Conservation (phyloP, 2,888 invertebrate genomes). For the Criorhina ranunculi region DNA sequence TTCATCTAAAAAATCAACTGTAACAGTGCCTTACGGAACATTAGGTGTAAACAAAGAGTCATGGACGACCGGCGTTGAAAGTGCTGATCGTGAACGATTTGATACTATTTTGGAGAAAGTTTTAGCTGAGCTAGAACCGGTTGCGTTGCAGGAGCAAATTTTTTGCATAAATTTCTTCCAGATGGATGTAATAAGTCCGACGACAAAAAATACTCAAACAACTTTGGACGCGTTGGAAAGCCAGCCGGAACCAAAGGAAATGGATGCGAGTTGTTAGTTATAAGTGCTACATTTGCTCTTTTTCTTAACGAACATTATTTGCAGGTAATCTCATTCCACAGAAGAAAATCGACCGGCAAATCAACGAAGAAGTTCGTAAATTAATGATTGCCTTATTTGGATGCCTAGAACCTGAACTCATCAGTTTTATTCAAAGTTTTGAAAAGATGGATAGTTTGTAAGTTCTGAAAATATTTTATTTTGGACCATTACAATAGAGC, state of each 20-base stretch:
- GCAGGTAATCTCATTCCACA: slow-evolving; percentile 81
- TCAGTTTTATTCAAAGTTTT: slow-evolving; percentile 93
- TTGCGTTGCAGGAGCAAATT: slow-evolving; percentile 97
- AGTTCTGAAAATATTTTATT: slow-evolving; percentile 83
- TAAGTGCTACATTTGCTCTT: neutral
- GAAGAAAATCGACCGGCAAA: slow-evolving; percentile 88
- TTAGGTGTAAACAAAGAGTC: slow-evolving; percentile 88
- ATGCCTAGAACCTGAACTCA: slow-evolving; percentile 93
- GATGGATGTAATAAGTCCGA: slow-evolving; percentile 88
- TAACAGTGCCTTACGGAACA: slow-evolving; percentile 84
- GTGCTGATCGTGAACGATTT: slow-evolving; percentile 86
- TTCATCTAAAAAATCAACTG: slow-evolving; percentile 84
- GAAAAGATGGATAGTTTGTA: slow-evolving; percentile 96
- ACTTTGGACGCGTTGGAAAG: slow-evolving; percentile 85
- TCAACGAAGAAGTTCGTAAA: slow-evolving; percentile 91
- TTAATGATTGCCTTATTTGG: slow-evolving; percentile 97
- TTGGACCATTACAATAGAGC: too few relatives aligned
- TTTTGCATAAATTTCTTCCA: slow-evolving; percentile 97
- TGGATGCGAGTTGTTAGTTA: slow-evolving; percentile 73
- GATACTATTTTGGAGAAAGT: slow-evolving; percentile 93
- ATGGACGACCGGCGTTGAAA: slow-evolving; percentile 87
- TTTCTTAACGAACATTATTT: neutral
- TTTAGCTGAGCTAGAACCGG: slow-evolving; percentile 94
- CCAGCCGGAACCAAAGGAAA: slow-evolving; percentile 81
- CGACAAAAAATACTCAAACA: slow-evolving; percentile 86